Conservation (phyloP, 92 coral and sea anemone genomes). For the Paragorgia papillata region DNA sequence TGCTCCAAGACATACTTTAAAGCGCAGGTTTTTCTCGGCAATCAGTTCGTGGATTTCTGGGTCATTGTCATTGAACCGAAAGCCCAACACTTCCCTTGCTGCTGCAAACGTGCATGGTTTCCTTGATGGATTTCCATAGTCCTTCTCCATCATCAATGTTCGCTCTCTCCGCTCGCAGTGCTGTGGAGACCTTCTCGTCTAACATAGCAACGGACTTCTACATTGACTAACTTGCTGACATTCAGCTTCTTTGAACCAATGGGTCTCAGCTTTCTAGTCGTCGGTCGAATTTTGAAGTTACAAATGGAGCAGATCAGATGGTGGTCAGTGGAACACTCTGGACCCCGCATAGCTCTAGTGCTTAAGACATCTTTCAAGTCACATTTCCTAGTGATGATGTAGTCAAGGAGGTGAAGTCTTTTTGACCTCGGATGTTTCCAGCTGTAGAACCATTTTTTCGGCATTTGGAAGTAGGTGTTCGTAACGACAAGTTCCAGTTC, state of each 20-base stretch:
- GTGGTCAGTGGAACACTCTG: background rate
- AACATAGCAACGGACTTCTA: too few relatives aligned
- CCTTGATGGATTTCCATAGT: slow-evolving; percentile 4
- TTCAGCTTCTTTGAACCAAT: too few relatives aligned
- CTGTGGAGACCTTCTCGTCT: too few relatives aligned
- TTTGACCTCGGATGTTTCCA: slow-evolving; percentile 43
- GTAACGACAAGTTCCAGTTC: slow-evolving; percentile 25
- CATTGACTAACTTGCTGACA: too few relatives aligned
- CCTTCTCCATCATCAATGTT: too few relatives aligned
- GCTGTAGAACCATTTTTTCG: background rate
- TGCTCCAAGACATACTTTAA: background rate
- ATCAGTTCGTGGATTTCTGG: background rate
- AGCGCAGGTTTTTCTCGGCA: background rate
- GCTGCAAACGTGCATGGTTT: slow-evolving; percentile 10
- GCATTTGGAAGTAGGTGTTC: slow-evolving; percentile 3
- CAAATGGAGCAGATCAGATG: slow-evolving; percentile 6
- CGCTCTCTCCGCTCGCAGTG: too few relatives aligned
- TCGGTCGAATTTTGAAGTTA: background rate
- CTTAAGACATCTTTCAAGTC: background rate
- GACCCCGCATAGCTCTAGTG: slow-evolving; percentile 21
- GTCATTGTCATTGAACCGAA: slow-evolving; percentile 8
- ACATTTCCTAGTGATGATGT: slow-evolving; percentile 10
- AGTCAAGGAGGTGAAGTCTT: slow-evolving; percentile 3
- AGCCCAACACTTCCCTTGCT: too few relatives aligned
- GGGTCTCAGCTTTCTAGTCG: slow-evolving; percentile 3